A percentile compares a stretch with the other conserved stretches of the same genome.
These are phyloP conservation scores for Paraplagusia blochii DNA, from an alignment of 2,113 vertebrate species.

Conservation along the genomic window DNA sequence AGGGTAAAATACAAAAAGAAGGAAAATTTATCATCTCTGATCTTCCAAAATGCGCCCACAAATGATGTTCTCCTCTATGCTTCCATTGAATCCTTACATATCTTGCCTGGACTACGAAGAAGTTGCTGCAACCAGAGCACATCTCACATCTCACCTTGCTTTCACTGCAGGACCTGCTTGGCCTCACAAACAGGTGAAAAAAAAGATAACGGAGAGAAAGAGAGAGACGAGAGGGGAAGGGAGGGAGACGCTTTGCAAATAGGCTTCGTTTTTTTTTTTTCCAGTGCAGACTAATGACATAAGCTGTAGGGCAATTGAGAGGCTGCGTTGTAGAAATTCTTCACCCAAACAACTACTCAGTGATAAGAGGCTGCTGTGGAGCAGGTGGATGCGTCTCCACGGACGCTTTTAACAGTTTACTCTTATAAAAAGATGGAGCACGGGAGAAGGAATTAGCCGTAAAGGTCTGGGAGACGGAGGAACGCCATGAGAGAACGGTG, in stretches of 20 bases:
- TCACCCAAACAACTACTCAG: conserved; percentile 20
- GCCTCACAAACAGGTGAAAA: conserved; percentile 28
- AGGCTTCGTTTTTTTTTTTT: conserved; percentile 8
- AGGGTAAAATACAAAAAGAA: too few species aligned
- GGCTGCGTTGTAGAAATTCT: conserved; percentile 22
- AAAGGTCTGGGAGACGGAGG: conserved; percentile 41
- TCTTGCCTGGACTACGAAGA: too few species aligned
- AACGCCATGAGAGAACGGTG: conserved; percentile 50
- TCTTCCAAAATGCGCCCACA: too few species aligned
- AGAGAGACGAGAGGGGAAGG: too few species aligned
- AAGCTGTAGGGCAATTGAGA: conserved; percentile 19
- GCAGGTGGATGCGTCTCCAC: conserved; percentile 25
- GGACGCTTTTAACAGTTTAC: conserved; percentile 18
- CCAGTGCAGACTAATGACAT: conserved; percentile 28
- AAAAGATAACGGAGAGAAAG: too few species aligned
- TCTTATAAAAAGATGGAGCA: conserved; percentile 27
- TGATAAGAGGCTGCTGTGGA: conserved; percentile 24
- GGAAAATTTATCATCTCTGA: too few species aligned
- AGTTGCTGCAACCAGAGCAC: too few species aligned
- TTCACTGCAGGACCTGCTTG: conserved; percentile 32
- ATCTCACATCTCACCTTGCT: conserved; percentile 5
- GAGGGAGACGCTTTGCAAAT: conserved; percentile 13
- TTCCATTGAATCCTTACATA: too few species aligned
- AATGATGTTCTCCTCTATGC: too few species aligned
- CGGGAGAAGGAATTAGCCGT: conserved; percentile 30